A percentile compares a stretch with the other conserved stretches of the same genome.
Evolutionary conservation across 2,888 invertebrate species (phyloP).

Genomic region (Eupithecia tripunctaria): DNA sequence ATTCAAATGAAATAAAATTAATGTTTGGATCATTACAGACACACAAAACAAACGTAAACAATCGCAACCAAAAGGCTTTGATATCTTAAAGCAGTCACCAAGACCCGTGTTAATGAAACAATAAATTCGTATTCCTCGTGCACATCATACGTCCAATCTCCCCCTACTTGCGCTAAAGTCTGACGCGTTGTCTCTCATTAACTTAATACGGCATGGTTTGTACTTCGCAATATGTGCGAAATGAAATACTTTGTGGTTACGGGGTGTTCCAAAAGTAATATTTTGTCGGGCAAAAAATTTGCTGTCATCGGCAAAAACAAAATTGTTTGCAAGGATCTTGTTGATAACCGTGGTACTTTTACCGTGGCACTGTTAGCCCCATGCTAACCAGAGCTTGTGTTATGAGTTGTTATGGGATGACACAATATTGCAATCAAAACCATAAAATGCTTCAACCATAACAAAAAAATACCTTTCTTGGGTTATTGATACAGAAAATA

Average conservation of each 20-base stretch:
- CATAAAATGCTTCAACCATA: not conserved
- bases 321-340: not conserved
- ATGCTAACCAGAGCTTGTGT: too few species aligned
- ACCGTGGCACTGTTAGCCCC: too few species aligned
- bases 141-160: conserved; percentile 57
- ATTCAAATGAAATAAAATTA: not conserved
- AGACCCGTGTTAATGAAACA: conserved; percentile 75
- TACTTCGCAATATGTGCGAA: conserved; percentile 71
- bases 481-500: not conserved
- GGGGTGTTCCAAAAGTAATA: conserved; percentile 44
- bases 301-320: not conserved
- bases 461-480: not conserved
- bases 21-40: not conserved
- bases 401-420: too few species aligned
- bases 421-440: not conserved
- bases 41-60: not conserved
- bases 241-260: conserved; percentile 67
- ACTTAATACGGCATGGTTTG: conserved; percentile 78
- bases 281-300: not conserved
- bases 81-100: conserved; percentile 28
- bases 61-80: not conserved
- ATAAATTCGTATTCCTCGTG: conserved; percentile 71
- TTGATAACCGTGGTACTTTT: not conserved
- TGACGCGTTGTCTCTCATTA: conserved; percentile 79
- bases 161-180: conserved; percentile 56